Percentiles rank a stretch among this genome's conserved stretches.
These are phyloP conservation scores for Drosophila jambulina DNA, from an alignment of 1,140 invertebrate genomes.

Conservation along the genomic window DNA sequence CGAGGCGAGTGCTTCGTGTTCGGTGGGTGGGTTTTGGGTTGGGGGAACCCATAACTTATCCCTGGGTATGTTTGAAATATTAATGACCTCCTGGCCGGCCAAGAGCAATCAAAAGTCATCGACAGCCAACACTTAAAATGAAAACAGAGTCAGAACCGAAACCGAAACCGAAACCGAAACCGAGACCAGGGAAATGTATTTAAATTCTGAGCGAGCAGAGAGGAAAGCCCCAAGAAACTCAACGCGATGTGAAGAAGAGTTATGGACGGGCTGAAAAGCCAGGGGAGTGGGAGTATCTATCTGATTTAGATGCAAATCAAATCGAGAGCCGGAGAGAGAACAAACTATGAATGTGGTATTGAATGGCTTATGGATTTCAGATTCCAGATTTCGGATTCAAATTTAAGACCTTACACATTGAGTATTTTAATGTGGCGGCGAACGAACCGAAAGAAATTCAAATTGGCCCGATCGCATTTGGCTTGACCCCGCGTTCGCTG, in stretches of 20 bases:
- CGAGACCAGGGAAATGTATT: slow-evolving; percentile 51
- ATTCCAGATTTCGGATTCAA: slow-evolving; percentile 73
- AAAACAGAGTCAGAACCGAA: slow-evolving; percentile 48
- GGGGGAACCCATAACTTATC: slow-evolving; percentile 75
- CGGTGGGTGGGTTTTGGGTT: slow-evolving; percentile 4
- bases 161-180: slow-evolving; percentile 51
- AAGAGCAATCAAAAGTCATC: slow-evolving; percentile 55
- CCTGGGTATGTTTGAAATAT: slow-evolving; percentile 76
- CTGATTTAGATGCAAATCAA: slow-evolving; percentile 83
- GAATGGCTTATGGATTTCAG: slow-evolving; percentile 83
- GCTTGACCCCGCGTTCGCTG: slow-evolving; percentile 57
- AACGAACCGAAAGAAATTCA: slow-evolving; percentile 69
- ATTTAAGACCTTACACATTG: slow-evolving; percentile 84
- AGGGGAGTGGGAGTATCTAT: slow-evolving; percentile 63
- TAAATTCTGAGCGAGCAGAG: slow-evolving; percentile 65
- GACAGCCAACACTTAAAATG: slow-evolving; percentile 76
- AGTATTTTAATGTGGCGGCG: slow-evolving; percentile 79
- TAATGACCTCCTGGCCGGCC: slow-evolving; percentile 64
- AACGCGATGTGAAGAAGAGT: slow-evolving; percentile 64
- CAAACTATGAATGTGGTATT: slow-evolving; percentile 81
- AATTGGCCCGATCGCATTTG: slow-evolving; percentile 58
- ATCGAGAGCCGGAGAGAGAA: slow-evolving; percentile 67
- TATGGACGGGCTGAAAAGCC: slow-evolving; percentile 52
- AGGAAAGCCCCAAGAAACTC: slow-evolving; percentile 59
- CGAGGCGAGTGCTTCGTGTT: background rate